Base-by-base conservation (phyloP, 2,797 vertebrate species). In the Zenarchopterus dispar region DNA sequence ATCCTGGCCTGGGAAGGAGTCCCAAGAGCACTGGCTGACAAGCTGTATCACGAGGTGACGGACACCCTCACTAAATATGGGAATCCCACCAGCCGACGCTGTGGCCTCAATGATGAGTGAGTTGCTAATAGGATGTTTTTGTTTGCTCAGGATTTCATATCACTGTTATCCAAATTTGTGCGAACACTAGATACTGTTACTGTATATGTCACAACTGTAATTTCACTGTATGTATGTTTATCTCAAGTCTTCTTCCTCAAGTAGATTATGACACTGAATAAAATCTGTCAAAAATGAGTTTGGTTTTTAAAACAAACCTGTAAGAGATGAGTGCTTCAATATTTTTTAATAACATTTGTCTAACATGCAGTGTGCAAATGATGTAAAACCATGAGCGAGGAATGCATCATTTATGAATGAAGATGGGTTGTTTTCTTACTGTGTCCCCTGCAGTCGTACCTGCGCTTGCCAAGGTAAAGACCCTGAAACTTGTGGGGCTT, bases 1-100 rank as follows among this genome's bases (percentile, higher is more conserved):
- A 98, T 99, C 84, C 84, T 99, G 92, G 95, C 95, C 56, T 99
- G 98, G 98, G 98, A 99, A 84, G 98, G 98, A 19, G 95, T 99
- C 61, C 95, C 96, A 0, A 92, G 85, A 54, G 75, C 83, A 17
- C 77, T 99, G 19, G 97, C 96, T 0, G 96, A 99, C 90, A 95
- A 92, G 33, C 93, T 99, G 13, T 99, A 99, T 91, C 84, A 83
- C n/a, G 97, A 98, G 69, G 88, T 99, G 84, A 94, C 94, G 0
- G 93, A 94, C 63, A 95, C 95, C 21, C 91, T 99, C 88, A 97
- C 95, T 68, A 95, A 95, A 88, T 94, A 89, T 0, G 98, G 98
- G 80, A 99, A 98, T 89, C 93, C 97, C 78, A 99, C 98, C 85
- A 97, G 94, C 87, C 94, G 98, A 63, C 95, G 98, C 88, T 99